Evolutionary conservation across 2,113 vertebrate genomes (phyloP).

Genomic region (Alligator mississippiensis): DNA sequence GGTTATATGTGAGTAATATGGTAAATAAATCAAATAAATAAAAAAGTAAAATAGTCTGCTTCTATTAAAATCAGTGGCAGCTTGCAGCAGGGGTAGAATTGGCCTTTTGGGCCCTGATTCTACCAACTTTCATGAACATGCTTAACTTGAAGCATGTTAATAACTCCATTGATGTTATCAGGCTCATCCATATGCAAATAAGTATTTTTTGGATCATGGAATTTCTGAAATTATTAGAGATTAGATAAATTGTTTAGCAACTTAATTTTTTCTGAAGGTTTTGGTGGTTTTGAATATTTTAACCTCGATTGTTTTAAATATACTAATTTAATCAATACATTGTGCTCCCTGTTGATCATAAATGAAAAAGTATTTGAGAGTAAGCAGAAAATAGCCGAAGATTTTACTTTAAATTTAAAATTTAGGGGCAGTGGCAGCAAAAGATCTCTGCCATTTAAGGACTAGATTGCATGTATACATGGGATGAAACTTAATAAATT

Average conservation of each 20-base stretch:
- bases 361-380: neutral
- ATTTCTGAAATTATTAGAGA: constrained; percentile 14
- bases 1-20: too few species aligned
- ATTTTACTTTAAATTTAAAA: neutral
- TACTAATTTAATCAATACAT: neutral
- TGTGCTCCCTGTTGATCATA: neutral
- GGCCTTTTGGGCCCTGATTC: constrained; percentile 52
- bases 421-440: neutral
- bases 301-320: neutral
- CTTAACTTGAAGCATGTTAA: neutral
- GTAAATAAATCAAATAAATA: too few species aligned
- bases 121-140: neutral
- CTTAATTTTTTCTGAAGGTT: constrained; percentile 2
- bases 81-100: constrained; percentile 16
- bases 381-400: neutral
- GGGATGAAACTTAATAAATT: neutral
- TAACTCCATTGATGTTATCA: constrained; percentile 57
- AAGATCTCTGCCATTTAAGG: neutral
- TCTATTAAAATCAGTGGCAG: constrained; percentile 52
- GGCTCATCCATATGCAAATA: constrained; percentile 55
- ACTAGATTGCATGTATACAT: neutral
- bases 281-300: neutral
- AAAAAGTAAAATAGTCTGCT: constrained; percentile 3
- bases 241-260: constrained; percentile 12
- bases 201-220: constrained; percentile 30